Evolutionary conservation across 2,888 invertebrate species (phyloP), one percentile per base, ranked within the genome.

Genomic region (Latrodectus elegans): DNA sequence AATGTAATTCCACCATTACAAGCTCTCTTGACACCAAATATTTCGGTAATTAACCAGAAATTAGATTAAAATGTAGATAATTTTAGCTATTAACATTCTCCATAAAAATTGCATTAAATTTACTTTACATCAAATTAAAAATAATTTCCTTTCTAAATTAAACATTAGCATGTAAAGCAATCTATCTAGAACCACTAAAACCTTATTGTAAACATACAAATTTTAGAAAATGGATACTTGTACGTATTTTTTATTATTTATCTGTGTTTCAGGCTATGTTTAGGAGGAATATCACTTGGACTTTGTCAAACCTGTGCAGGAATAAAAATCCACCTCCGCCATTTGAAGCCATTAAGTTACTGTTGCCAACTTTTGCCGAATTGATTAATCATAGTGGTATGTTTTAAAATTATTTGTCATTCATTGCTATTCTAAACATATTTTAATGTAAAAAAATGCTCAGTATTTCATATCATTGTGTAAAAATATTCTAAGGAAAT

Each of bases 251-350:
- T 15, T 8, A 51, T 78, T 68, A 51, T 51, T 53, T 76, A 38
- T 38, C 9, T 8, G 77, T 81, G 6, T 64, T 90, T 64, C 89
- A 93, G 93, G 90, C 93, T 49, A 90, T 95, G 92, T 91, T 95
- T 94, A 93, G 95, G 73, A 93, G 97, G 17, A 98, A 98, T 90
- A 95, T 96, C 17, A 96, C 97, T 0, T 99, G 98, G 98, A 95
- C 97, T 8, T 94, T 98, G 90, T 97, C 97, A 71, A 99, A 99
- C 92, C 93, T 98, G 90, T 98, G 98, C 93, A 95, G 98, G 75
- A 97, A 97, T 92, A 98, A 99, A 92, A 97, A 96, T 92, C 98
- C 98, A 0, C 94, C 96, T 55, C 97, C 98, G 49, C 94, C 95
- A 22, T 96, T 97, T 91, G 95, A 95, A 0, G 93, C 94, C 65